Conservation (phyloP, 1,140 invertebrate species). For the Bombus impatiens region DNA sequence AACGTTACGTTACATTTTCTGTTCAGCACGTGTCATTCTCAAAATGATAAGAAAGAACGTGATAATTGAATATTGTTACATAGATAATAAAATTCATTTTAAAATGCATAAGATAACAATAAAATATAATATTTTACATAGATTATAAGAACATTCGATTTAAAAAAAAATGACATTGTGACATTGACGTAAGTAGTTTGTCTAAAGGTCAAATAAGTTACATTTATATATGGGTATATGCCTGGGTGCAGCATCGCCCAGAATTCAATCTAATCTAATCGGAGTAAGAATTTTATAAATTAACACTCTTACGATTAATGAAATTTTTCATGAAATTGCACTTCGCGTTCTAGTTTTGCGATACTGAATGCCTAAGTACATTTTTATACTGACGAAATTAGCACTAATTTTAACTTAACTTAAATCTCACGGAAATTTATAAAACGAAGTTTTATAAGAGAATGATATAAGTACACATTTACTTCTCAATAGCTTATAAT, state of each 20-base stretch:
- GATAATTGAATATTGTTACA: neutral
- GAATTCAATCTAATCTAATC: neutral
- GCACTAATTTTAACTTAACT: neutral
- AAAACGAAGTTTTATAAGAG: constrained; percentile 1
- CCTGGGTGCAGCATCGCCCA: neutral
- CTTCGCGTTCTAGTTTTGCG: neutral
- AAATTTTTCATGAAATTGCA: neutral
- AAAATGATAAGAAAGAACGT: neutral
- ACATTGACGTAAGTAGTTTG: constrained; percentile 29
- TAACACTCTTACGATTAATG: neutral
- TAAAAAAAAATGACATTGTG: neutral
- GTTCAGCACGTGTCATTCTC: neutral
- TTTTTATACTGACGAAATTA: neutral
- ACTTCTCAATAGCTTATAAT: neutral
- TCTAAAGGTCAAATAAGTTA: constrained; percentile 1
- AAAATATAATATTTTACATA: neutral
- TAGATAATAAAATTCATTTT: neutral
- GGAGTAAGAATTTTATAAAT: neutral
- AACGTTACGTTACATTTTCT: neutral
- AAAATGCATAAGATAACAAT: neutral
- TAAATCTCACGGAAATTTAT: neutral
- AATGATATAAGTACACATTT: neutral
- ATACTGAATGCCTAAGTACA: neutral
- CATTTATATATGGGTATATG: neutral
- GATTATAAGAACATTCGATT: neutral